Base-by-base conservation (phyloP, 2,113 vertebrate species). In the Felis catus region DNA sequence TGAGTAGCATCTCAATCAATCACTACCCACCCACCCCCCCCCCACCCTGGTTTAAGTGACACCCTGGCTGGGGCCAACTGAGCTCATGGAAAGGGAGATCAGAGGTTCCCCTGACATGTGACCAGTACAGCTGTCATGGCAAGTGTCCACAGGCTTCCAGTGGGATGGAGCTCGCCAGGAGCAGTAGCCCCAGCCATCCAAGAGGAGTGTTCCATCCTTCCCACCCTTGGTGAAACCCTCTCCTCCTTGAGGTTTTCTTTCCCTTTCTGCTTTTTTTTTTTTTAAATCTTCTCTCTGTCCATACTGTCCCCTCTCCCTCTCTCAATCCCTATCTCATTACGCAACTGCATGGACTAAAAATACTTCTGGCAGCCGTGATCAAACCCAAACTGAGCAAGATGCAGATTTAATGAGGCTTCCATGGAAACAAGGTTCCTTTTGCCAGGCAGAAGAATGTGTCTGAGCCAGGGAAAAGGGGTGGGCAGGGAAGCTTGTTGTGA, bases 321-420 rank as follows among this genome's bases (percentile, higher is more conserved):
- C 84, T 79, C 68, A 66, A 19, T 92, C 97, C 83, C 87, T 89
- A 96, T 96, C 97, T 98, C 92, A 97, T 98, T 98, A 98, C 11
- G 45, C 98, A 98, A 99, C 98, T 95, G 94, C 98, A 51, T 13
- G 1, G 25, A 98, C 99, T 99, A 99, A 99, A 99, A 99, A 99
- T 99, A 99, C 97, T 98, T 98, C 98, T 98, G 79, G 88, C 98
- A 98, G 98, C 98, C 97, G 88, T 97, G 97, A 98, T 98, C 98
- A 98, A 98, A 98, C 97, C 98, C 98, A 89, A 71, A 98, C 98
- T 98, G 96, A 97, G 98, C 82, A 90, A 98, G 98, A 99, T 98
- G 98, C 98, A 99, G 98, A 99, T 98, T 99, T 99, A 98, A 99
- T 98, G 98, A 99, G 98, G 98, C 98, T 99, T 98, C 99, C 99